These are phyloP conservation scores for Sus cebifrons DNA, from an alignment of 2,797 vertebrate genomes.

Conservation along the genomic window DNA sequence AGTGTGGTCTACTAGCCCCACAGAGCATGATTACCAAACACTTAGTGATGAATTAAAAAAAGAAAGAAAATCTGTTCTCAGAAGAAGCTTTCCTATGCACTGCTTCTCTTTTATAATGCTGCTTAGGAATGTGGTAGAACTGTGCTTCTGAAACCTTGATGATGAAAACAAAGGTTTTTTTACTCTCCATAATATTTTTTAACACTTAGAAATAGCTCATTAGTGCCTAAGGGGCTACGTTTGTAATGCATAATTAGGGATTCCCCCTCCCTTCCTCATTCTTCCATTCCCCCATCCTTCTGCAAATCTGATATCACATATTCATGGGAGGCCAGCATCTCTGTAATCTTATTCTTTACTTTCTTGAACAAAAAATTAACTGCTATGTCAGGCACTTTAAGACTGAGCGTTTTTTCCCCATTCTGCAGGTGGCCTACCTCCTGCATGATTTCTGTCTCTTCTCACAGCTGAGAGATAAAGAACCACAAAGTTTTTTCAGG, in stretches of 20 bases:
- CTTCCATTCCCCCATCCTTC: background rate
- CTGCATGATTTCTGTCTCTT: slow-evolving; percentile 87
- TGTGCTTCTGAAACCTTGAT: slow-evolving; percentile 62
- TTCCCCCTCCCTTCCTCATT: background rate
- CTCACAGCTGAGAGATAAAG: slow-evolving; percentile 88
- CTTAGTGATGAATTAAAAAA: background rate
- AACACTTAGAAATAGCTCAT: slow-evolving; percentile 79
- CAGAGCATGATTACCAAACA: background rate
- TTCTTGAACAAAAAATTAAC: slow-evolving; percentile 86
- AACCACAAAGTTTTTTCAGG: slow-evolving; percentile 87
- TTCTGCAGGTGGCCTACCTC: slow-evolving; percentile 83
- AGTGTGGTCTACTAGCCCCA: background rate
- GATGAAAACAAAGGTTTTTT: slow-evolving; percentile 52
- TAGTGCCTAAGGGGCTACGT: slow-evolving; percentile 60
- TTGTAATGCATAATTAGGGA: slow-evolving; percentile 75
- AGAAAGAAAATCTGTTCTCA: background rate
- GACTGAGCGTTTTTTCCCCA: slow-evolving; percentile 83
- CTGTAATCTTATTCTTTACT: slow-evolving; percentile 85
- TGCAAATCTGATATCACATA: slow-evolving; percentile 81
- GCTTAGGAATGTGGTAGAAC: slow-evolving; percentile 53
- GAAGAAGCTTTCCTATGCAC: background rate
- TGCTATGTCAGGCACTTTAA: slow-evolving; percentile 87
- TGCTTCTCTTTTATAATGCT: slow-evolving; percentile 43
- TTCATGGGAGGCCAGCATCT: slow-evolving; percentile 83
- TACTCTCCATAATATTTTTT: slow-evolving; percentile 22